These are phyloP conservation scores for Passer domesticus DNA, from an alignment of 2,113 vertebrate species.

Conservation along the genomic window DNA sequence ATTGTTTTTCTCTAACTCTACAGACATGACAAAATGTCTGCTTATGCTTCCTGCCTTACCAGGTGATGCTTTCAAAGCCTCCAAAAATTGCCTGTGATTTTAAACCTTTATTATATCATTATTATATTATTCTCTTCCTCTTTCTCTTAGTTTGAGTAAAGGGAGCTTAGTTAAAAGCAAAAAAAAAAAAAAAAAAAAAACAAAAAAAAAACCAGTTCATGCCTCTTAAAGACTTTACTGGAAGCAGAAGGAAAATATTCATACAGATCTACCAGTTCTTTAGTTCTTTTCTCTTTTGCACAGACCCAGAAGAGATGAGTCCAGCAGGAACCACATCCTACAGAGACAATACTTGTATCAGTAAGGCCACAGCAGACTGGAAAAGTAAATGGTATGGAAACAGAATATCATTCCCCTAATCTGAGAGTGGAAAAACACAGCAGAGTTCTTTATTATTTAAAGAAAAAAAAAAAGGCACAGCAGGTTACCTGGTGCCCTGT, in stretches of 20 bases:
- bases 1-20: background rate
- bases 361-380: background rate
- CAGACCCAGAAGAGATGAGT: background rate
- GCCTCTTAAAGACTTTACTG: background rate
- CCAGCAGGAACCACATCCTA: background rate
- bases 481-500: background rate
- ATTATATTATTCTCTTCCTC: background rate
- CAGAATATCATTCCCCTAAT: background rate
- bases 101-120: slow-evolving; percentile 32
- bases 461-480: background rate
- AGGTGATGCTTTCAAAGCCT: background rate
- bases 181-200: background rate
- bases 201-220: background rate
- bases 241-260: background rate
- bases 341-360: background rate
- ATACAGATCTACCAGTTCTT: background rate
- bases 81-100: background rate
- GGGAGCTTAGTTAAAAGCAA: background rate
- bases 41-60: background rate
- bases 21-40: background rate
- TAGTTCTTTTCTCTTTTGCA: background rate
- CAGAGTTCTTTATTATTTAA: background rate
- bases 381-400: background rate
- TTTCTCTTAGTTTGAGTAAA: background rate
- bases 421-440: background rate